Base-by-base conservation (phyloP, 1,140 invertebrate genomes). In the Macrosteles quadrilineatus region DNA sequence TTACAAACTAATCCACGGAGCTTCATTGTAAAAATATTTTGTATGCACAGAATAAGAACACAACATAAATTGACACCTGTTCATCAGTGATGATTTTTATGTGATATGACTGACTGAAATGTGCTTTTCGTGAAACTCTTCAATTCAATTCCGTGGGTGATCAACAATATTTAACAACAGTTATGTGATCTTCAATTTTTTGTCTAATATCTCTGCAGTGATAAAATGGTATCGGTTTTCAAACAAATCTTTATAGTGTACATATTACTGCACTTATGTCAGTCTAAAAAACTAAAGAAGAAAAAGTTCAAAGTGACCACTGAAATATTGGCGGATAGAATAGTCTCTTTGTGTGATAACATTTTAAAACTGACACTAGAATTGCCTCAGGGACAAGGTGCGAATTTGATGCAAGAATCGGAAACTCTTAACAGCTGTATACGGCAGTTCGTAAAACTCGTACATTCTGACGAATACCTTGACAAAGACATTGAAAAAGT, bases 341-440 rank as follows among this genome's bases (percentile, higher is more conserved):
- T 50, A 9, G 21, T 50, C 3, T 50, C 47, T 21, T 50, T 50
- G n/a, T 50, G 47, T 50, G 47, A 50, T 19, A 21, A 50, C 14
- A 50, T 50, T 50, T n/a, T 50, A 4, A 50, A 50, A 50, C 47
- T 50, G 47, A 50, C 47, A 19, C 6, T 11, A n/a, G 47, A 50
- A 50, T 19, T 50, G 21, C 47, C 47, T 19, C 6, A 3, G n/a
- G 47, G 21, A 19, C 47, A 50, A 19, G 47, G 47, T 11, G 47
- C 2, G 2, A 50, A 4, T 50, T 50, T 50, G 47, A 21, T 50
- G 14, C 14, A 50, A 21, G 47, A 50, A 4, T 19, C 47, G n/a
- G 47, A 50, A 50, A 50, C 47, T 3, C 47, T 50, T 17, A 50
- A 50, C 47, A 50, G 47, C 21, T 50, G 47, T 50, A 50, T 50